Evolutionary conservation across 1,140 invertebrate genomes (phyloP).

Genomic region (Lepidurus apus): DNA sequence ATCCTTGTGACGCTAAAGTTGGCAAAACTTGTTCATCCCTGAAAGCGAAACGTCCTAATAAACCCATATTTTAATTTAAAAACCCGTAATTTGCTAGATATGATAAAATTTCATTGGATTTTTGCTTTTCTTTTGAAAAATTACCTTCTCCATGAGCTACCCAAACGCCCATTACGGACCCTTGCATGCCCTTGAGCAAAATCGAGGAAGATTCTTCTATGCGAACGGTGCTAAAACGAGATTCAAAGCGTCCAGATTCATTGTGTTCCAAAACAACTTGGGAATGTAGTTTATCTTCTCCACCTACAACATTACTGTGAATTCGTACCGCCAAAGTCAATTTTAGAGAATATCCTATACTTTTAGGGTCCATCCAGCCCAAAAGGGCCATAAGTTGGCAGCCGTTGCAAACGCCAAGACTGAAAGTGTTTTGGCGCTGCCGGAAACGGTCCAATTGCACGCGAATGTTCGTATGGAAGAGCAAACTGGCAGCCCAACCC

Average conservation of each 20-base stretch:
- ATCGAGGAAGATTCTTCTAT: conserved; percentile 68
- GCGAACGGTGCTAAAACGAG: conserved; percentile 77
- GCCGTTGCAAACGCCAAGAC: conserved; percentile 94
- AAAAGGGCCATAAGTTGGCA: conserved; percentile 86
- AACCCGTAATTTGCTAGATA: too few relatives aligned
- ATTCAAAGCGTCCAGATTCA: conserved; percentile 82
- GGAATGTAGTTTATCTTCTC: background rate
- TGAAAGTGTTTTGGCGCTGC: conserved; percentile 75
- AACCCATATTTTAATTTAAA: background rate
- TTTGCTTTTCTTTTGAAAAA: background rate
- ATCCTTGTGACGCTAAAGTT: conserved; percentile 54
- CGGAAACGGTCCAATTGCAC: conserved; percentile 70
- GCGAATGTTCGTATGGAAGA: conserved; percentile 60
- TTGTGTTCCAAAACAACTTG: conserved; percentile 80
- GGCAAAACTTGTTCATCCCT: conserved; percentile 48
- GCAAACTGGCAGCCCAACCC: conserved; percentile 90
- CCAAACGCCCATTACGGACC: conserved; percentile 83
- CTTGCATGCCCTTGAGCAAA: conserved; percentile 82
- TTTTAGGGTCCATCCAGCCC: background rate
- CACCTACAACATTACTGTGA: background rate
- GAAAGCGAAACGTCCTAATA: background rate
- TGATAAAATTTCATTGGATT: too few relatives aligned
- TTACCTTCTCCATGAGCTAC: conserved; percentile 93
- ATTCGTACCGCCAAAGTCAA: background rate
- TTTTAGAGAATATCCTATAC: background rate